A percentile compares a stretch with the other conserved stretches of the same genome.
Conservation (phyloP, 2,797 vertebrate genomes). For the Selene dorsalis region DNA sequence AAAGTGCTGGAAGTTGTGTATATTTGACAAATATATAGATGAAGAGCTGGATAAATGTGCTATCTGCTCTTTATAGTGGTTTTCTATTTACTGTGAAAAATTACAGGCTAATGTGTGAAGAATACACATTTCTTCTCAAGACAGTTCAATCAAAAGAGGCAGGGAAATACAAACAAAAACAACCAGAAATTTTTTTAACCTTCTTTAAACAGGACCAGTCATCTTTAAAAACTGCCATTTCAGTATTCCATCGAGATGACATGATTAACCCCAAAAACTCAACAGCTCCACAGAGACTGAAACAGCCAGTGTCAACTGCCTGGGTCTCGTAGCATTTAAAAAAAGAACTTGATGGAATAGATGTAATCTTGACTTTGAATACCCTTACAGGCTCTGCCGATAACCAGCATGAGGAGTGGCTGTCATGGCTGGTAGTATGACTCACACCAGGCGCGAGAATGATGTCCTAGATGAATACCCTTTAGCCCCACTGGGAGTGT, state of each 20-base stretch:
- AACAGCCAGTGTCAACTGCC: constrained; percentile 37
- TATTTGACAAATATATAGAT: neutral
- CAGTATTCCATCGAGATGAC: constrained; percentile 49
- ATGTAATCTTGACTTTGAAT: constrained; percentile 69
- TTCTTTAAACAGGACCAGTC: constrained; percentile 5
- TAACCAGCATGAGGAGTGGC: constrained; percentile 66
- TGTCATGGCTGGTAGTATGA: constrained; percentile 70
- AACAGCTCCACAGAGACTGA: constrained; percentile 7
- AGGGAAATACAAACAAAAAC: neutral
- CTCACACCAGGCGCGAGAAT: constrained; percentile 69
- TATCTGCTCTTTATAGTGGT: neutral
- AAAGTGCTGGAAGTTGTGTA: neutral
- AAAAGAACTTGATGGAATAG: constrained; percentile 72
- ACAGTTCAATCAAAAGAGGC: constrained; percentile 8
- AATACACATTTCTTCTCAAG: constrained; percentile 15
- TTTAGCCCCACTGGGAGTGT: constrained; percentile 77
- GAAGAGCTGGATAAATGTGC: neutral
- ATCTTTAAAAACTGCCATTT: constrained; percentile 19
- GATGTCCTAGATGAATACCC: constrained; percentile 82
- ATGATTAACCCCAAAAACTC: constrained; percentile 51
- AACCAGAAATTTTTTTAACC: neutral
- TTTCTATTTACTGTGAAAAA: constrained; percentile 1
- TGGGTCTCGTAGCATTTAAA: constrained; percentile 57
- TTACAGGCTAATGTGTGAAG: neutral
- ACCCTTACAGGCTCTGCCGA: constrained; percentile 64